Evolutionary conservation across 2,888 invertebrate species (phyloP), one percentile per base, ranked within the genome.

Genomic region (Perdita meconis): DNA sequence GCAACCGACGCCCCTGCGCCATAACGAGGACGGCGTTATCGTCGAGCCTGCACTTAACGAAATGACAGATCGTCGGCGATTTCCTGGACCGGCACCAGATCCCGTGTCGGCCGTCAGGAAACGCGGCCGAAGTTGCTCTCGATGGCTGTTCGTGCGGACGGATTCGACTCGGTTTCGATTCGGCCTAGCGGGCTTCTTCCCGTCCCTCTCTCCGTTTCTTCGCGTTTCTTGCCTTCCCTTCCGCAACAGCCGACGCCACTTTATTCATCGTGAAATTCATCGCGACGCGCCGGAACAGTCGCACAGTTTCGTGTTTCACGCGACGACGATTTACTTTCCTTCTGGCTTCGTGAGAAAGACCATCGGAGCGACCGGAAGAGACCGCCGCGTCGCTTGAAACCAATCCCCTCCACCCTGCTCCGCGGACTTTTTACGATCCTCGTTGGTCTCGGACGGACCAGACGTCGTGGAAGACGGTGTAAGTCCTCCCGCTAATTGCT

Each of bases 241-340:
- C 53, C 22, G 2, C 30, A 6, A 30, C 53, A 47, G 57, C 53
- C 40, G 42, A 6, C 61, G 55, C 56, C 60, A 76, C 63, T 85
- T 78, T 85, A 83, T 81, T 78, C 78, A 30, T 78, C 80, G 80
- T 83, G 76, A 85, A 85, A 85, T 85, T 83, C 80, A 66, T 81
- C 78, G 65, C 73, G 75, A 72, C 75, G 66, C 71, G 69, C 50
- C 71, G 75, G 67, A 76, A 80, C 74, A 67, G 68, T 51, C 74
- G 74, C 77, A 38, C 51, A 61, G 69, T 75, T 70, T 70, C 69
- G 71, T 61, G 80, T 84, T 84, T 84, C 78, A 80, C 75, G 78
- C 85, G 64, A 80, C 85, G 64, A 50, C 83, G 76, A 83, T 80
- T 80, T 63, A 78, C 85, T 78, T 73, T 83, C 65, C 59, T 69